phyloP scores from a whole-genome alignment of 1,140 invertebrate species.

The Leptinotarsa texana region DNA sequence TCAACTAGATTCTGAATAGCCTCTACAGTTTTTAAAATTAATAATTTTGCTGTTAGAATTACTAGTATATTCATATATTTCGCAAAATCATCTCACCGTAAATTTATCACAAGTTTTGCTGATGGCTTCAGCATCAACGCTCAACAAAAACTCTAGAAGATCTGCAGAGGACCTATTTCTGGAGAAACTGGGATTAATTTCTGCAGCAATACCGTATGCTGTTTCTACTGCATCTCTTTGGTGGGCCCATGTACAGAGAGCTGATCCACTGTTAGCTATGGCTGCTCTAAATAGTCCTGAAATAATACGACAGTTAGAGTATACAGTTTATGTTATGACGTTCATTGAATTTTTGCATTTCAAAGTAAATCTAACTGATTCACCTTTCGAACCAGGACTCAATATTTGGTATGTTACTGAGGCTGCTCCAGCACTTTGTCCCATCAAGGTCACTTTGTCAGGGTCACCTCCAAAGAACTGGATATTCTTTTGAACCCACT shows the following conservation, averaged over 20 bases:
- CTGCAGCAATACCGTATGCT: conserved; percentile 19
- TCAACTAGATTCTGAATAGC: no score
- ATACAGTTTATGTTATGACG: no score
- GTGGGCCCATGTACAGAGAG: conserved; percentile 31
- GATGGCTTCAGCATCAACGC: background rate
- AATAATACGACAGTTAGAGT: background rate
- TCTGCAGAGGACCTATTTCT: conserved; percentile 12
- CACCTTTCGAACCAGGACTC: conserved; percentile 58
- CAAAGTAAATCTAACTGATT: background rate
- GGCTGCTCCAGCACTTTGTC: conserved; percentile 61
- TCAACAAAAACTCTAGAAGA: conserved; percentile 8
- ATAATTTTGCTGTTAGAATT: no score
- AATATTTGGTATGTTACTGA: conserved; percentile 58
- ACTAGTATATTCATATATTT: no score
- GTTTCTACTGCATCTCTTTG: background rate
- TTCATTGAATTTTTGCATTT: no score
- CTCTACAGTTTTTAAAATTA: no score
- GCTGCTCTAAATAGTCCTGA: conserved; percentile 22
- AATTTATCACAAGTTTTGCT: background rate
- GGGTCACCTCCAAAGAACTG: conserved; percentile 44
- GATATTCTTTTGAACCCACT: conserved; percentile 46
- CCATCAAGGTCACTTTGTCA: conserved; percentile 60
- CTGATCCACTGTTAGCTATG: conserved; percentile 31
- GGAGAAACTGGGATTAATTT: conserved; percentile 9
- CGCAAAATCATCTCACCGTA: background rate